Percentiles rank a stretch among this genome's conserved stretches.
These are phyloP conservation scores for Phrynocephalus vlangalii DNA, from an alignment of 2,797 vertebrate genomes.

Conservation along the genomic window DNA sequence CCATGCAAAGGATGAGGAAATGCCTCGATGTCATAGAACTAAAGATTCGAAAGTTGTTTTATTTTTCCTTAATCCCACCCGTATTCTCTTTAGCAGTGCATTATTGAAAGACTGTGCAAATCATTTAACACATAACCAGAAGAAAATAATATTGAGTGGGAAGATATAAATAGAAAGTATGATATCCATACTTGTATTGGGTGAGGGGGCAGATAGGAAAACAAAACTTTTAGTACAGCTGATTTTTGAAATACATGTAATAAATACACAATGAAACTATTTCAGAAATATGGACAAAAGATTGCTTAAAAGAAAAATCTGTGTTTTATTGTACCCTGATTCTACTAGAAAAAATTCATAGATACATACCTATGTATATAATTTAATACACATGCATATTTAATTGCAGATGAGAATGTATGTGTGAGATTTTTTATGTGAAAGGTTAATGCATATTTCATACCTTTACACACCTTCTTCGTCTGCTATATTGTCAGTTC, in stretches of 20 bases:
- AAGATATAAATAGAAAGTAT: slow-evolving; percentile 36
- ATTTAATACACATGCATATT: too few relatives aligned
- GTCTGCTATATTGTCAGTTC: not conserved
- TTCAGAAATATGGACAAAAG: slow-evolving; percentile 5
- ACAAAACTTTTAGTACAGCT: not conserved
- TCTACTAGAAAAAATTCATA: not conserved
- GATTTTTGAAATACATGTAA: not conserved
- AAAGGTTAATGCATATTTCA: not conserved
- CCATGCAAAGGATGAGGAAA: slow-evolving; percentile 59
- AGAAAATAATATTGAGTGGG: slow-evolving; percentile 51
- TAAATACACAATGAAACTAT: not conserved
- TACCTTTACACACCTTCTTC: not conserved
- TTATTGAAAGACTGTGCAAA: slow-evolving; percentile 33
- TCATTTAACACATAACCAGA: slow-evolving; percentile 37
- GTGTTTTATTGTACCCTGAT: not conserved
- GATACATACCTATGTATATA: not conserved
- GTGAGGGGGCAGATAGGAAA: not conserved
- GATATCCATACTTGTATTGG: not conserved
- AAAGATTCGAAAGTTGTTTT: slow-evolving; percentile 62
- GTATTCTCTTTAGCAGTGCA: slow-evolving; percentile 47
- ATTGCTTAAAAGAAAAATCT: not conserved
- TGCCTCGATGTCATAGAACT: slow-evolving; percentile 73
- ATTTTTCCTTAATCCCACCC: slow-evolving; percentile 46
- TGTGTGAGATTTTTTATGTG: not conserved
- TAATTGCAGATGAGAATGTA: too few relatives aligned